Evolutionary conservation across 2,113 vertebrate genomes (phyloP).

Genomic region (Boulengerochromis microlepis): DNA sequence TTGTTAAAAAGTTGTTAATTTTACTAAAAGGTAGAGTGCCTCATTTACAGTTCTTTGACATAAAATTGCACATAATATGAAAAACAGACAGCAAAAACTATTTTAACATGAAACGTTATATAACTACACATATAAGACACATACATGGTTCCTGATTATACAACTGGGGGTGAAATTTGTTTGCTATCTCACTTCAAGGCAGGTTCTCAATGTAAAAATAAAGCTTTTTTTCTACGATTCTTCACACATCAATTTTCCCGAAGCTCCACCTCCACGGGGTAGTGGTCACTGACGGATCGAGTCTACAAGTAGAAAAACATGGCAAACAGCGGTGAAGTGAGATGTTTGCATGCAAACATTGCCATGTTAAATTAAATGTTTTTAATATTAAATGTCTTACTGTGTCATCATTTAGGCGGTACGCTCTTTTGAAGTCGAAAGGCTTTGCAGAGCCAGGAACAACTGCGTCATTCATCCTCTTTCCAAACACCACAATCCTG

Average conservation of each 20-base stretch:
- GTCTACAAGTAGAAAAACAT: not conserved
- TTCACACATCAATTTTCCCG: accelerated
- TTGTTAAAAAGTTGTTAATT: not conserved
- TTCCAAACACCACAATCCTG: not conserved
- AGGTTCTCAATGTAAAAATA: not conserved
- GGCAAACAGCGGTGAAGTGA: not conserved
- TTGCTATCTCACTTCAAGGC: not conserved
- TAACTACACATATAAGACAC: not conserved
- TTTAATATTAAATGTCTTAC: not conserved
- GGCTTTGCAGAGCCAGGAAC: not conserved
- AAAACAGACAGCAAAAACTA: not conserved
- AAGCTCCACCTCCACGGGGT: not conserved
- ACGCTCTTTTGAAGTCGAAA: not conserved
- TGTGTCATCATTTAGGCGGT: accelerated
- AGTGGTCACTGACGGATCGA: not conserved
- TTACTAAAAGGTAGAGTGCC: not conserved
- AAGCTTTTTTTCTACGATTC: accelerated
- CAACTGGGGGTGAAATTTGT: not conserved
- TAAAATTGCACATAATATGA: not conserved
- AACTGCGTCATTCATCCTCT: accelerated
- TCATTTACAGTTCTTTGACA: not conserved
- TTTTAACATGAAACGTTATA: not conserved
- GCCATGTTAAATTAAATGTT: not conserved
- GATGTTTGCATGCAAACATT: not conserved
- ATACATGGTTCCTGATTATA: not conserved